phyloP scores from a whole-genome alignment of 2,113 vertebrate genomes.

The Eurypyga helias region DNA sequence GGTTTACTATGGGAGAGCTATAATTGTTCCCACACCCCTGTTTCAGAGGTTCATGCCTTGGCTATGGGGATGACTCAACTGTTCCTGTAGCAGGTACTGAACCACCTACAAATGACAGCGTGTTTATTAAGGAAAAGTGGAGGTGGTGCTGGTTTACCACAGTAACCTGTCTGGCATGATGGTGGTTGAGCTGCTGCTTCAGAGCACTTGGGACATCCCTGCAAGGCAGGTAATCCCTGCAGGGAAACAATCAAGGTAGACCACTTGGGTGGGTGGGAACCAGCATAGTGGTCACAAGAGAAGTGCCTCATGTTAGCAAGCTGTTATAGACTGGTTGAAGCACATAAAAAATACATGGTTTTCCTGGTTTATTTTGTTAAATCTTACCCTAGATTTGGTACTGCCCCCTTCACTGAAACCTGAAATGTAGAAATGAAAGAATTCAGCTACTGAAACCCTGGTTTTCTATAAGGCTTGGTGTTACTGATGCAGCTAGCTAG shows the following conservation, averaged over 20 bases:
- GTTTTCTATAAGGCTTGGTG: neutral
- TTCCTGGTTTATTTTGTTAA: neutral
- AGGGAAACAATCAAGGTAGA: neutral
- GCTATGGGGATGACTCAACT: neutral
- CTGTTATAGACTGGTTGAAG: neutral
- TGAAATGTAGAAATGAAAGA: neutral
- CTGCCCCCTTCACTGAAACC: neutral
- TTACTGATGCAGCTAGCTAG: neutral
- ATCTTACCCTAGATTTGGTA: neutral
- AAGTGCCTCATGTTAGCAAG: neutral
- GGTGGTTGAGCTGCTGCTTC: neutral
- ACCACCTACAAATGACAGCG: neutral
- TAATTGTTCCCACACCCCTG: neutral
- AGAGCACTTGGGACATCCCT: neutral
- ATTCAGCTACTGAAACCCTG: neutral
- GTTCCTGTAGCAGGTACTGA: neutral
- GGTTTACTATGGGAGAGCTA: neutral
- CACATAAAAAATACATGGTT: neutral
- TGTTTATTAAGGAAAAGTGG: neutral
- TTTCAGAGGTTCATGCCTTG: neutral
- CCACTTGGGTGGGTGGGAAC: neutral
- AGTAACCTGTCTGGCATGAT: neutral
- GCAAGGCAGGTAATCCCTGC: neutral
- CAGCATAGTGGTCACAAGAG: neutral
- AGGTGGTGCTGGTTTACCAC: neutral